Evolutionary conservation across 2,113 vertebrate species (phyloP).

Genomic region (Tetrax tetrax): DNA sequence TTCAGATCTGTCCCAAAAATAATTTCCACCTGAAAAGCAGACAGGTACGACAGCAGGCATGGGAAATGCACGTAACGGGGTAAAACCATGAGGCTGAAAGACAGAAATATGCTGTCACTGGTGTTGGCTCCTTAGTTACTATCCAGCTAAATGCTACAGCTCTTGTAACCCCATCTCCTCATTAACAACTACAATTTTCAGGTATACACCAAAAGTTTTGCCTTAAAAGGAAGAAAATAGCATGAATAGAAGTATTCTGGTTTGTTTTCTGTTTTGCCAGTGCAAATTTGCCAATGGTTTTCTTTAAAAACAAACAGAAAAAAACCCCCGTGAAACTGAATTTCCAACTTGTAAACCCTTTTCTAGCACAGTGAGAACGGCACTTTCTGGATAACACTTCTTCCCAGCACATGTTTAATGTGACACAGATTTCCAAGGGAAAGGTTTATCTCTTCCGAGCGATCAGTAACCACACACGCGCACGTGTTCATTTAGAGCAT

Average conservation of each 20-base stretch:
- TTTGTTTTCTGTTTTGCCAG: neutral
- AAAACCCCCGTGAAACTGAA: neutral
- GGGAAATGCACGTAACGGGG: rapidly evolving
- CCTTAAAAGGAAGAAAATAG: neutral
- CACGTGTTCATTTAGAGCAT: neutral
- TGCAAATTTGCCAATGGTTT: neutral
- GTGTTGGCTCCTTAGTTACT: neutral
- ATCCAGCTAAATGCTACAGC: neutral
- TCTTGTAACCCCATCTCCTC: neutral
- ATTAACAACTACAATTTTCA: neutral
- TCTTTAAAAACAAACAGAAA: neutral
- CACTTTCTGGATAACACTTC: neutral
- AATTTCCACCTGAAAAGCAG: neutral
- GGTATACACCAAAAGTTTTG: no score
- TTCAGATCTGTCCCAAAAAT: neutral
- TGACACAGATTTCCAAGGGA: neutral
- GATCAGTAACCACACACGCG: neutral
- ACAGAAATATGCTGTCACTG: neutral
- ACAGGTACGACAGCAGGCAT: neutral
- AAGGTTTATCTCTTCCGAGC: slow-evolving; percentile 4
- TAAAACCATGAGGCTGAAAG: neutral
- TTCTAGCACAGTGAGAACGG: neutral
- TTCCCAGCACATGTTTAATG: neutral
- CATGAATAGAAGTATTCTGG: neutral
- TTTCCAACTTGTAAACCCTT: neutral